These are phyloP conservation scores for Margarornis squamiger DNA, from an alignment of 2,797 vertebrate genomes.

Conservation along the genomic window DNA sequence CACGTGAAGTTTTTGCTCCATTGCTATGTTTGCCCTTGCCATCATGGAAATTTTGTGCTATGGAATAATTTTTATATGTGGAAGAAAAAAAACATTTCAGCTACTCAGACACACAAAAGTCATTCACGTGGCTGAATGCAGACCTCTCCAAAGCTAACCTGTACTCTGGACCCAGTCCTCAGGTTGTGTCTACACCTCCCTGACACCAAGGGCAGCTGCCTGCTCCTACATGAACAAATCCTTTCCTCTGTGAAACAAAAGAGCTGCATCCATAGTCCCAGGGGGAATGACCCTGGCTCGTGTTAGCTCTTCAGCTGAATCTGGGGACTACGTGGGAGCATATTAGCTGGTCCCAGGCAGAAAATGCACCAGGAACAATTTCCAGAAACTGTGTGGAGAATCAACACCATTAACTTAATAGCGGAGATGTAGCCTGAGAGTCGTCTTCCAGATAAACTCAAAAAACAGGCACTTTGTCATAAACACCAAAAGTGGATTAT, in stretches of 20 bases:
- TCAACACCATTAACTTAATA: background rate
- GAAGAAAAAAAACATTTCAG: background rate
- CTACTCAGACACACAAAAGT: background rate
- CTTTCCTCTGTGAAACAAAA: background rate
- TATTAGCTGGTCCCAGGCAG: background rate
- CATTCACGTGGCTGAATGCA: background rate
- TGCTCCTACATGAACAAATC: background rate
- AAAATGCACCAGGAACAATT: background rate
- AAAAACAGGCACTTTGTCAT: background rate
- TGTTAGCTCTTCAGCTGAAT: background rate
- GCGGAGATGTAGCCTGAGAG: background rate
- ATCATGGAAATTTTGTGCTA: background rate
- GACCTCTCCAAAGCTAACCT: background rate
- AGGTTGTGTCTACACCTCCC: background rate
- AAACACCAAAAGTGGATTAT: background rate
- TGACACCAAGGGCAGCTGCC: background rate
- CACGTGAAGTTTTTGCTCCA: accelerated
- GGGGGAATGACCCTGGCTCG: background rate
- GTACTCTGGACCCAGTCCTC: background rate
- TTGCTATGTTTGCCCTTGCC: background rate
- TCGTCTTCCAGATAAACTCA: background rate
- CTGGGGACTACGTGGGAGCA: background rate
- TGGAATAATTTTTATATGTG: background rate
- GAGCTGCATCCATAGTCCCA: background rate
- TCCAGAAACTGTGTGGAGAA: background rate